Evolutionary conservation across 1,140 invertebrate genomes (phyloP).

Genomic region (Lepeophtheirus salmonis): DNA sequence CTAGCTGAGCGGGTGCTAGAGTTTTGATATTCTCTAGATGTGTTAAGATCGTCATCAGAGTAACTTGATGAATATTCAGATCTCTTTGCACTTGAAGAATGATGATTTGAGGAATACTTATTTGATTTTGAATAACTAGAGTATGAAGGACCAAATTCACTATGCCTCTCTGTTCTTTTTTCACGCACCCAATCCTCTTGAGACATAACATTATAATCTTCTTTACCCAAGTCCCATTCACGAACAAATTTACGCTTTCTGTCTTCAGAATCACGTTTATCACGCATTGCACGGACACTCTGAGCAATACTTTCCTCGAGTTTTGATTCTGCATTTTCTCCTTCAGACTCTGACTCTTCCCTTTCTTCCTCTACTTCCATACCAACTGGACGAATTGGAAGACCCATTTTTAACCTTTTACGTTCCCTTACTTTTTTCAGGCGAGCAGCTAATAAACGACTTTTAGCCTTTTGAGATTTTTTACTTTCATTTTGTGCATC

Average conservation of each 20-base stretch:
- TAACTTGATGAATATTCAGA: neutral
- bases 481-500: constrained; percentile 33
- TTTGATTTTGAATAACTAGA: constrained; percentile 17
- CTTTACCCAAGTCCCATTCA: constrained; percentile 27
- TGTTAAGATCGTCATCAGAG: neutral
- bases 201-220: constrained; percentile 21
- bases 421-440: constrained; percentile 54
- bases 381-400: constrained; percentile 39
- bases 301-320: constrained; percentile 20
- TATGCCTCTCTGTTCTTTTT: constrained; percentile 23
- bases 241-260: constrained; percentile 22
- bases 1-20: neutral
- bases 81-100: neutral
- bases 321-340: neutral
- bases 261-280: constrained; percentile 11
- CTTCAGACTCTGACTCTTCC: constrained; percentile 19
- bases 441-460: constrained; percentile 47
- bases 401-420: constrained; percentile 48
- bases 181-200: constrained; percentile 26
- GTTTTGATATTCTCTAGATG: neutral
- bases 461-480: constrained; percentile 39
- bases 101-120: neutral
- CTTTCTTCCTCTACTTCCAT: constrained; percentile 22
- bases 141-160: constrained; percentile 27
- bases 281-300: constrained; percentile 15